Conservation (phyloP, 2,888 invertebrate species). For the Macrosoma leucophasiata region DNA sequence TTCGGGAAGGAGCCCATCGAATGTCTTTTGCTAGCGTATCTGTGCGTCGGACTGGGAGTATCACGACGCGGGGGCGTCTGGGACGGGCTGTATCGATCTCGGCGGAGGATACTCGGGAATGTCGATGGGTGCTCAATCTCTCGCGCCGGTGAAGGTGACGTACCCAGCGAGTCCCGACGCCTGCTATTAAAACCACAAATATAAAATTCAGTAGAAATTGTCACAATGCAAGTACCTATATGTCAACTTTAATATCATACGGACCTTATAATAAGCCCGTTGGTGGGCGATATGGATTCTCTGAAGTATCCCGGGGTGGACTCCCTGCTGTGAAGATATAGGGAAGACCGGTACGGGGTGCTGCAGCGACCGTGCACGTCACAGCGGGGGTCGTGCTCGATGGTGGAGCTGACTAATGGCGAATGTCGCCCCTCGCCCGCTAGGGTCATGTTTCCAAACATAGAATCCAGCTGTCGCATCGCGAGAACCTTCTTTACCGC, state of each 20-base stretch:
- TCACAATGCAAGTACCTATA: too few species aligned
- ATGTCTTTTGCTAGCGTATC: slow-evolving; percentile 51
- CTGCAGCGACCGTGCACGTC: slow-evolving; percentile 80
- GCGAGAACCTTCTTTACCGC: slow-evolving; percentile 79
- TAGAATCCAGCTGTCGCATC: slow-evolving; percentile 82
- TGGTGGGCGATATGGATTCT: slow-evolving; percentile 67
- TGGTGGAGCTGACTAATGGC: slow-evolving; percentile 66
- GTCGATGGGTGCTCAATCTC: slow-evolving; percentile 82
- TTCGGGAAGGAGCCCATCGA: slow-evolving; percentile 67
- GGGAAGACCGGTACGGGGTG: slow-evolving; percentile 60
- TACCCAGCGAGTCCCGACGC: slow-evolving; percentile 76
- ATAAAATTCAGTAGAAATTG: slow-evolving; percentile 22
- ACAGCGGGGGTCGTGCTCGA: slow-evolving; percentile 78
- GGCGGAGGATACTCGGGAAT: slow-evolving; percentile 80
- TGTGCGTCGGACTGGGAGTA: slow-evolving; percentile 63
- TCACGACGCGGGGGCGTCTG: slow-evolving; percentile 68
- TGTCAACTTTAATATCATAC: slow-evolving; percentile 27
- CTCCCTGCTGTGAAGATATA: slow-evolving; percentile 65
- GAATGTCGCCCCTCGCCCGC: slow-evolving; percentile 67
- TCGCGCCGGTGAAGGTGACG: slow-evolving; percentile 73
- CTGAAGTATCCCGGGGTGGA: slow-evolving; percentile 76
- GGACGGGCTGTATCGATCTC: slow-evolving; percentile 72
- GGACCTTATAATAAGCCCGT: slow-evolving; percentile 66
- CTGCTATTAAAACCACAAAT: slow-evolving; percentile 46
- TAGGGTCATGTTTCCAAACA: slow-evolving; percentile 80